Percentiles rank a stretch among this genome's conserved stretches.
These are phyloP conservation scores for Drosophila testacea DNA, from an alignment of 2,888 invertebrate genomes.

Conservation along the genomic window DNA sequence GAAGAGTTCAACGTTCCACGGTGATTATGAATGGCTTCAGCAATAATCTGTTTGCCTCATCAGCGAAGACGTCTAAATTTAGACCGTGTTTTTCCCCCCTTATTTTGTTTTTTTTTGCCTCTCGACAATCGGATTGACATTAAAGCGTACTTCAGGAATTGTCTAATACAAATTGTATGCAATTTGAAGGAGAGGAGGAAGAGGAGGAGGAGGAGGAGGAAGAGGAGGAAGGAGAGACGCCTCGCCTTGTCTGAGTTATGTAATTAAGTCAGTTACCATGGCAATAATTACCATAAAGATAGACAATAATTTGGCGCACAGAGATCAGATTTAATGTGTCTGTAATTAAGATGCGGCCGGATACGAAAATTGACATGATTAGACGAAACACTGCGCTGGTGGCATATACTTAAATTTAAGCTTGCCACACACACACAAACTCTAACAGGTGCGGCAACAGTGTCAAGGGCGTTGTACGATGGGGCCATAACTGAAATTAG, in stretches of 20 bases:
- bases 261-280: constrained; percentile 70
- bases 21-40: constrained; percentile 15
- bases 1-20: constrained; percentile 14
- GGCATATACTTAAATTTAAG: constrained; percentile 42
- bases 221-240: neutral
- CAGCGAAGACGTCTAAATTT: constrained; percentile 23
- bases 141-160: constrained; percentile 57
- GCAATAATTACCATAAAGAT: constrained; percentile 67
- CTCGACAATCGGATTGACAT: constrained; percentile 63
- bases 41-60: constrained; percentile 17
- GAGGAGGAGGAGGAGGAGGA: neutral
- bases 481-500: constrained; percentile 30
- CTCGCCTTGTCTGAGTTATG: constrained; percentile 44
- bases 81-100: constrained; percentile 2
- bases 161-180: constrained; percentile 14
- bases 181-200: neutral
- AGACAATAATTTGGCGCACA: constrained; percentile 63
- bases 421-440: neutral
- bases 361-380: constrained; percentile 65
- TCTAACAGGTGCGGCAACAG: constrained; percentile 47
- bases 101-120: constrained; percentile 22
- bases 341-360: constrained; percentile 65
- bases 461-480: constrained; percentile 49
- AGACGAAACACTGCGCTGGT: constrained; percentile 38
- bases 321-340: constrained; percentile 22